phyloP scores from a whole-genome alignment of 2,888 invertebrate species.

The Pristionchus japonicus region DNA sequence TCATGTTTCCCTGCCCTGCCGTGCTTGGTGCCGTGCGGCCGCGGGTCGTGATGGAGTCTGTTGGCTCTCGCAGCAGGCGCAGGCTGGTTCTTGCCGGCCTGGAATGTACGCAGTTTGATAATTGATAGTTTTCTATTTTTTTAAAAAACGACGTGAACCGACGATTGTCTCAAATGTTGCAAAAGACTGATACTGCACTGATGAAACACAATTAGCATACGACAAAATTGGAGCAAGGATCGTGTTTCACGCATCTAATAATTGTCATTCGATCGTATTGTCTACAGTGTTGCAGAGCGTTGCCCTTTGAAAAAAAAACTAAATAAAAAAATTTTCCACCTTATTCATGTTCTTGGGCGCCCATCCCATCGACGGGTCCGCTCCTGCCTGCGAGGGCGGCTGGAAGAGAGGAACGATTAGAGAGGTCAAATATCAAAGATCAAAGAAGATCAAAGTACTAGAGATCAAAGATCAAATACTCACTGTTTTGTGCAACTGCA shows the following conservation, averaged over 20 bases:
- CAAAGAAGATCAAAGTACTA: neutral
- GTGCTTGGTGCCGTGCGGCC: constrained; percentile 65
- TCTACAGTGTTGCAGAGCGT: neutral
- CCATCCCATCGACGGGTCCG: constrained; percentile 73
- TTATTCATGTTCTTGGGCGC: constrained; percentile 72
- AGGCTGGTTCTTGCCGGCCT: constrained; percentile 69
- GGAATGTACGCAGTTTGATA: neutral
- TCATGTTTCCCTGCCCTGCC: constrained; percentile 72
- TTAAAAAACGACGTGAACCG: neutral
- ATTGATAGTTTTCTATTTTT: neutral
- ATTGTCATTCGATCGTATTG: neutral
- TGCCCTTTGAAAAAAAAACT: neutral
- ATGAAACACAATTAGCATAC: too few relatives aligned
- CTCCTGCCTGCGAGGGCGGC: constrained; percentile 72
- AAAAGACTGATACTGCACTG: too few relatives aligned
- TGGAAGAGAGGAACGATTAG: constrained; percentile 49
- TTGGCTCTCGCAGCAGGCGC: constrained; percentile 71
- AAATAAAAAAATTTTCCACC: constrained; percentile 43
- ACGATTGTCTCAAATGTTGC: neutral
- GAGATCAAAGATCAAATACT: constrained; percentile 47
- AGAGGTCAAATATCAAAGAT: neutral
- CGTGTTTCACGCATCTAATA: neutral
- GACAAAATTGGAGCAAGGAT: too few relatives aligned
- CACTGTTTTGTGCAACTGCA: constrained; percentile 73
- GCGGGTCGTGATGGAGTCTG: constrained; percentile 65